These are phyloP conservation scores for Eucriotettix oculatus DNA, from an alignment of 2,888 invertebrate genomes.

Conservation along the genomic window DNA sequence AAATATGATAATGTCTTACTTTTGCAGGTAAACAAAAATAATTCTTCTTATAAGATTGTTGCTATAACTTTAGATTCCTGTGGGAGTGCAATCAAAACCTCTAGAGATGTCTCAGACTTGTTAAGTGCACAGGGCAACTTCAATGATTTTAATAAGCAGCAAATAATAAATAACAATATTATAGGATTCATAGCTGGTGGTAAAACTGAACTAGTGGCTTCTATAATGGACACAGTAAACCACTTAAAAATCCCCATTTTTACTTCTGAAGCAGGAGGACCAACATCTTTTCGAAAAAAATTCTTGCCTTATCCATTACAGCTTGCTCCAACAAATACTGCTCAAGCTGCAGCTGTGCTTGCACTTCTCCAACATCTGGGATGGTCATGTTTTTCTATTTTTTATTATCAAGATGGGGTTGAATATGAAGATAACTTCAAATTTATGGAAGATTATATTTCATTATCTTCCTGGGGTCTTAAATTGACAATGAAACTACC, in stretches of 20 bases:
- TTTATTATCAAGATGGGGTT: slow-evolving; percentile 11
- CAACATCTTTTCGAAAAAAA: slow-evolving; percentile 9
- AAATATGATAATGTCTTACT: not conserved
- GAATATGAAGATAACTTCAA: slow-evolving; percentile 12
- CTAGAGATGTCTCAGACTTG: slow-evolving; percentile 12
- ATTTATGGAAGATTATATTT: slow-evolving; percentile 5
- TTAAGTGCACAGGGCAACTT: slow-evolving; percentile 3
- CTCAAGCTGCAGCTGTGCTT: slow-evolving; percentile 6
- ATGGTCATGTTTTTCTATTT: slow-evolving; percentile 8
- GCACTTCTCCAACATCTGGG: slow-evolving; percentile 4
- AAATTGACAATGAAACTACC: not conserved
- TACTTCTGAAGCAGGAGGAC: slow-evolving; percentile 11
- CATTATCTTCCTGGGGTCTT: not conserved
- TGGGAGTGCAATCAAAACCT: slow-evolving; percentile 15
- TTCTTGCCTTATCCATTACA: slow-evolving; percentile 13
- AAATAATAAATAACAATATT: not conserved
- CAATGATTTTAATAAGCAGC: not conserved
- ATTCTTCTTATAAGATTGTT: slow-evolving; percentile 16
- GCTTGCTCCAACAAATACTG: slow-evolving; percentile 9
- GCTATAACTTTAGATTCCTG: slow-evolving; percentile 19
- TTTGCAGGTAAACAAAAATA: slow-evolving; percentile 9
- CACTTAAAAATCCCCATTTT: slow-evolving; percentile 12
- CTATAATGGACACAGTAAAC: slow-evolving; percentile 10
- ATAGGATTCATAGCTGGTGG: slow-evolving; percentile 12
- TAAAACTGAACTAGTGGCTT: slow-evolving; percentile 8